phyloP scores from a whole-genome alignment of 2,888 invertebrate genomes.

The Dynastes grantii region DNA sequence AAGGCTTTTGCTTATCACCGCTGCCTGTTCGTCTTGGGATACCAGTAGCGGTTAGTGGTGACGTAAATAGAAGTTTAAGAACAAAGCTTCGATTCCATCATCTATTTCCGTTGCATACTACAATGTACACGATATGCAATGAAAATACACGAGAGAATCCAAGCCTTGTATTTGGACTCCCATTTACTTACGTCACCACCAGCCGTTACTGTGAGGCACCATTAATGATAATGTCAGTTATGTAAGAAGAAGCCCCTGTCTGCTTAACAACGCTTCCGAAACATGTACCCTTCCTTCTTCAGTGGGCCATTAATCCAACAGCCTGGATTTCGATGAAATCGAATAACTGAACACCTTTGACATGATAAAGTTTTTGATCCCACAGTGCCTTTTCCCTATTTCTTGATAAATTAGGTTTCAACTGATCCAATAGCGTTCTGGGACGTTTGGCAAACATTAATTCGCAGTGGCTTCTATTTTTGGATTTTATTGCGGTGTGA shows the following conservation, averaged over 20 bases:
- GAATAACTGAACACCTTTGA: not conserved
- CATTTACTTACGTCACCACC: too few species aligned
- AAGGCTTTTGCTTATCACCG: too few species aligned
- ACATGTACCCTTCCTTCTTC: not conserved
- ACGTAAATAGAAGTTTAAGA: too few species aligned
- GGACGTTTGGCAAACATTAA: not conserved
- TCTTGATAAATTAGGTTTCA: not conserved
- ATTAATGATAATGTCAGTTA: too few species aligned
- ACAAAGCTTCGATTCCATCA: too few species aligned
- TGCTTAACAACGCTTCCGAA: not conserved
- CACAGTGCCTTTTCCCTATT: not conserved
- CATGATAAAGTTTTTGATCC: not conserved
- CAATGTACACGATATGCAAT: too few species aligned
- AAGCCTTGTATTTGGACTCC: too few species aligned
- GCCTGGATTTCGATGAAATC: not conserved
- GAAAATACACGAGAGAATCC: too few species aligned
- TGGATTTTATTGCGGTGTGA: not conserved
- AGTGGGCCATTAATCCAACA: not conserved
- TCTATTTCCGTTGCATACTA: too few species aligned
- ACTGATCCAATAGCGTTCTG: not conserved
- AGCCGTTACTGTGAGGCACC: too few species aligned
- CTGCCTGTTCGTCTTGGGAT: too few species aligned
- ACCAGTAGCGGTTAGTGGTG: too few species aligned
- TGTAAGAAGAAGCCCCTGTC: not conserved
- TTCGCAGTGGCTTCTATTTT: not conserved